These are phyloP conservation scores for Pseudorhiza aurosa DNA, from an alignment of 30 jellyfish, hydroid and myxozoan genomes.

Conservation along the genomic window DNA sequence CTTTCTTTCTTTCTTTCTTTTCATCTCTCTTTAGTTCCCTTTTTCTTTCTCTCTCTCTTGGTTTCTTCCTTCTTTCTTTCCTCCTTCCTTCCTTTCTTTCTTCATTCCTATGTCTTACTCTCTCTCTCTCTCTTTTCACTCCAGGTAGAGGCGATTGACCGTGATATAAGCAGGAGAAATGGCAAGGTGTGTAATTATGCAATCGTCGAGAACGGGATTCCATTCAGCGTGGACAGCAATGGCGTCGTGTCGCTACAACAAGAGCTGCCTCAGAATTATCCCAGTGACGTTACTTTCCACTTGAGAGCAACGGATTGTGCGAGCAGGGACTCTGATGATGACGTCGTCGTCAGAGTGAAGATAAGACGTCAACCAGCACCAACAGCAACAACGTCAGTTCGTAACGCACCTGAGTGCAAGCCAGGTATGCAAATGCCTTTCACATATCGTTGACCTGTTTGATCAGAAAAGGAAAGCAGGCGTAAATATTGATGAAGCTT, in stretches of 20 bases:
- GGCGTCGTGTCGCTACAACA: constrained; percentile 59
- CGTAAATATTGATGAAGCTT: too few relatives aligned
- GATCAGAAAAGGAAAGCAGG: too few relatives aligned
- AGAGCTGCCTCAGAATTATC: constrained; percentile 17
- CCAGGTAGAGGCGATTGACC: constrained; percentile 73
- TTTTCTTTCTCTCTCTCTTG: too few relatives aligned
- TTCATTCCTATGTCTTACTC: too few relatives aligned
- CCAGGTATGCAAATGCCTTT: constrained; percentile 60
- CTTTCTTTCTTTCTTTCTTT: too few relatives aligned
- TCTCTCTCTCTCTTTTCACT: too few relatives aligned
- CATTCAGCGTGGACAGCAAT: constrained; percentile 36
- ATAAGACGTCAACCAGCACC: constrained; percentile 10
- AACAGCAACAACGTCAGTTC: constrained; percentile 1
- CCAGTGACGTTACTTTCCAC: constrained; percentile 25
- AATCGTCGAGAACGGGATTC: constrained; percentile 45
- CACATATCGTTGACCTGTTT: too few relatives aligned
- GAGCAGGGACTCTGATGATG: constrained; percentile 48
- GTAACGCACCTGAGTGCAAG: constrained; percentile 19
- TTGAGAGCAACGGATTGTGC: constrained; percentile 75
- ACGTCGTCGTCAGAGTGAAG: constrained; percentile 65
- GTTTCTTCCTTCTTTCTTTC: too few relatives aligned
- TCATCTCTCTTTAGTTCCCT: too few relatives aligned
- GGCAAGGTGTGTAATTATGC: constrained; percentile 71
- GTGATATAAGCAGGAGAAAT: constrained; percentile 61
- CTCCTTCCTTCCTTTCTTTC: too few relatives aligned